A percentile compares a stretch with the other conserved stretches of the same genome.
Evolutionary conservation across 2,797 vertebrate genomes (phyloP).

Genomic region (Bothrops alternatus): DNA sequence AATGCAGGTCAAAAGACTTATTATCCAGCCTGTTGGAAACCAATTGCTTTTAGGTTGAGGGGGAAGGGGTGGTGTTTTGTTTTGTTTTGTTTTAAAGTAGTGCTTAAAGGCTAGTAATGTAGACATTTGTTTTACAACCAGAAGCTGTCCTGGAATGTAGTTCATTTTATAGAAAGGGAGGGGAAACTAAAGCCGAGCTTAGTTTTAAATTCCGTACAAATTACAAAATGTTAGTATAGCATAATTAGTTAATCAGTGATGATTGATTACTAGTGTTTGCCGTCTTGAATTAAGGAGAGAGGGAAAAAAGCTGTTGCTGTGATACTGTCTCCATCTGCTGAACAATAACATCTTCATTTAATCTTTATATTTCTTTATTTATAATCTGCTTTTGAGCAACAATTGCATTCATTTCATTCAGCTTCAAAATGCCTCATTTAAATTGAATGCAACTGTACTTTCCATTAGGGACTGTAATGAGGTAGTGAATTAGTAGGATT

Average conservation of each 20-base stretch:
- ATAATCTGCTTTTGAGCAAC: constrained; percentile 50
- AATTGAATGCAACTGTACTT: constrained; percentile 52
- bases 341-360: constrained; percentile 66
- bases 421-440: constrained; percentile 62
- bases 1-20: constrained; percentile 94
- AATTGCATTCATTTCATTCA: constrained; percentile 53
- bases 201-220: constrained; percentile 55
- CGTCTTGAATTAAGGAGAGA: constrained; percentile 71
- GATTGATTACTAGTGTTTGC: constrained; percentile 74
- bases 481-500: constrained; percentile 46
- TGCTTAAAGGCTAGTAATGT: constrained; percentile 79
- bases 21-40: constrained; percentile 94
- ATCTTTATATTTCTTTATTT: constrained; percentile 63
- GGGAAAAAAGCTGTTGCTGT: constrained; percentile 62
- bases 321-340: constrained; percentile 75
- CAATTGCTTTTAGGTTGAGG: constrained; percentile 80
- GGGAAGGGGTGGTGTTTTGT: constrained; percentile 28
- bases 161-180: constrained; percentile 55
- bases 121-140: constrained; percentile 66
- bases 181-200: background rate
- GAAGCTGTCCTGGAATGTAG: constrained; percentile 48
- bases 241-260: constrained; percentile 77
- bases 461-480: constrained; percentile 56
- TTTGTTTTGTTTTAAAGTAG: constrained; percentile 66
- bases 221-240: constrained; percentile 65